Conservation (phyloP, 2,113 vertebrate species). For the Nycticorax nycticorax region DNA sequence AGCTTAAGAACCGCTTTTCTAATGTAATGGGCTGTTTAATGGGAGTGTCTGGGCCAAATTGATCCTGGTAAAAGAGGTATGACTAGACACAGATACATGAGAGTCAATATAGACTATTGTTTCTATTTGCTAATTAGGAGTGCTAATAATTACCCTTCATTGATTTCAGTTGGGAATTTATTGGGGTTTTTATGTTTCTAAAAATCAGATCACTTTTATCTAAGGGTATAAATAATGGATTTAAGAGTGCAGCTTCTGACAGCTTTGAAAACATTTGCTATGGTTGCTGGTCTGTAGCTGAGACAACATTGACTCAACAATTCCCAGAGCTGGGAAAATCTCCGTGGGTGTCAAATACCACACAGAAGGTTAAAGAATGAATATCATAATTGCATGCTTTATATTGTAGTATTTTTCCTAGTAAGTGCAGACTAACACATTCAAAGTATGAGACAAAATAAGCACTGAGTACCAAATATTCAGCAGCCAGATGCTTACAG, state of each 20-base stretch:
- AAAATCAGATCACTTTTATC: neutral
- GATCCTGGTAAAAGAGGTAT: neutral
- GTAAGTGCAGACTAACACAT: neutral
- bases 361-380: neutral
- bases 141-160: neutral
- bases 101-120: neutral
- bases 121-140: neutral
- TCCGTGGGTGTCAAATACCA: constrained; percentile 22
- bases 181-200: neutral
- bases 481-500: neutral
- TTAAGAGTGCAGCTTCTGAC: neutral
- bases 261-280: constrained; percentile 23
- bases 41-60: neutral
- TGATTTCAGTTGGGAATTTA: neutral
- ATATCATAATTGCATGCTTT: neutral
- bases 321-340: constrained; percentile 22
- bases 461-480: neutral
- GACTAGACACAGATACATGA: neutral
- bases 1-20: neutral
- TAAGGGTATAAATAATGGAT: constrained; percentile 4
- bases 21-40: neutral
- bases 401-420: neutral
- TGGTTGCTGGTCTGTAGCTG: constrained; percentile 2
- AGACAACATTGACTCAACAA: neutral
- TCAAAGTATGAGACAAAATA: neutral